phyloP scores from a whole-genome alignment of 1,140 invertebrate species.

The Caenorhabditis inopinata region DNA sequence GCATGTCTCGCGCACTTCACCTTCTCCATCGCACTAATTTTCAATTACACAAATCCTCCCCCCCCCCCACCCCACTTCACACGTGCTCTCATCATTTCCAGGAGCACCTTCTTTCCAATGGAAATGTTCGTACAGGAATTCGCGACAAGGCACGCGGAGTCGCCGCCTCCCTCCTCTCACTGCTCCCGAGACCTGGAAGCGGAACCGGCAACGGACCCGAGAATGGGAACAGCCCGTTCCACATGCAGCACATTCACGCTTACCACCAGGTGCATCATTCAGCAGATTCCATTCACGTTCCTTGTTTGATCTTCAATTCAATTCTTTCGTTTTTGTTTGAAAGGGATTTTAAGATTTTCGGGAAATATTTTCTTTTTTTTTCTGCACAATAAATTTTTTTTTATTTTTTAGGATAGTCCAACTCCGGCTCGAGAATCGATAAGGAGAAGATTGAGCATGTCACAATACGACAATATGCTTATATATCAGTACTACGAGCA shows the following conservation, averaged over 20 bases:
- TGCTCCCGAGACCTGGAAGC: constrained; percentile 26
- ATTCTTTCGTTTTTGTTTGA: not conserved
- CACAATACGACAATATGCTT: constrained; percentile 62
- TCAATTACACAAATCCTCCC: not conserved
- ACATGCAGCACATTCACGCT: constrained; percentile 28
- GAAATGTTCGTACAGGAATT: constrained; percentile 35
- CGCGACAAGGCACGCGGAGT: constrained; percentile 39
- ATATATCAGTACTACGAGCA: constrained; percentile 64
- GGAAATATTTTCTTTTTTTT: not conserved
- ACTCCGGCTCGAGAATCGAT: constrained; percentile 47
- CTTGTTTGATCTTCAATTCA: not conserved
- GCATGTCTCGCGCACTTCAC: no score
- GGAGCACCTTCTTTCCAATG: constrained; percentile 41
- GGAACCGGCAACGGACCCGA: not conserved
- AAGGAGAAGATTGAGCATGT: constrained; percentile 57
- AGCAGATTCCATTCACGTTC: not conserved
- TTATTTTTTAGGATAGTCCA: constrained; percentile 46
- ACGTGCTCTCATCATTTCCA: no score
- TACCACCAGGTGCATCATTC: not conserved
- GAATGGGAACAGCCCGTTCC: not conserved
- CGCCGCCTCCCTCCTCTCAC: constrained; percentile 34
- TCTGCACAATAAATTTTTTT: not conserved
- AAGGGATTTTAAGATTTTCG: no score
- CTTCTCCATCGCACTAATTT: not conserved
- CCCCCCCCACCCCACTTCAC: not conserved